Conservation (phyloP, 2,797 vertebrate species). For the Columba guinea region DNA sequence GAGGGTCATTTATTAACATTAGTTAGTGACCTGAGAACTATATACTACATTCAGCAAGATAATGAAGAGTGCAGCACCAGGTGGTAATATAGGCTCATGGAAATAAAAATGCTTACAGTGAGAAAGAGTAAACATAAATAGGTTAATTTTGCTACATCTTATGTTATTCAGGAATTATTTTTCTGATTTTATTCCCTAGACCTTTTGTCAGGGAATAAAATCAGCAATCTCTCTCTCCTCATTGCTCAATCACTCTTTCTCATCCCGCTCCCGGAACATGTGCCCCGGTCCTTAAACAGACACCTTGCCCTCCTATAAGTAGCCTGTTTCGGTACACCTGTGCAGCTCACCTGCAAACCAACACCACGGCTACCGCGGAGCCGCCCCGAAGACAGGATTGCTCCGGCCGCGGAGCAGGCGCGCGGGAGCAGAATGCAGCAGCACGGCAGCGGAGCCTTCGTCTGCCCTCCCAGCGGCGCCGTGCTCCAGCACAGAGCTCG, state of each 20-base stretch:
- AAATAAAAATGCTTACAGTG: background rate
- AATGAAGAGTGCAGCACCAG: background rate
- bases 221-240: background rate
- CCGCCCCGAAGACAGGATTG: background rate
- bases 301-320: background rate
- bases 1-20: background rate
- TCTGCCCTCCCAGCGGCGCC: accelerated
- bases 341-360: background rate
- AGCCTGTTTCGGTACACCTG: background rate
- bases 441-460: background rate
- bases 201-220: background rate
- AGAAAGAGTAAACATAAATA: conserved; percentile 1
- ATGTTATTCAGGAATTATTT: background rate
- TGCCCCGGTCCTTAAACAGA: background rate
- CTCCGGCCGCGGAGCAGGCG: background rate
- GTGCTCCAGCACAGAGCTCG: accelerated
- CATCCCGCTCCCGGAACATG: background rate
- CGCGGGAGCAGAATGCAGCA: background rate
- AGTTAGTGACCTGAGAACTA: background rate
- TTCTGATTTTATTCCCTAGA: background rate
- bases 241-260: background rate
- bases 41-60: background rate
- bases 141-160: background rate
- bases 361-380: background rate
- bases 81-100: background rate